Evolutionary conservation across 1,140 invertebrate species (phyloP), one percentile per base, ranked within the genome.

Genomic region (Hyles vespertilio): DNA sequence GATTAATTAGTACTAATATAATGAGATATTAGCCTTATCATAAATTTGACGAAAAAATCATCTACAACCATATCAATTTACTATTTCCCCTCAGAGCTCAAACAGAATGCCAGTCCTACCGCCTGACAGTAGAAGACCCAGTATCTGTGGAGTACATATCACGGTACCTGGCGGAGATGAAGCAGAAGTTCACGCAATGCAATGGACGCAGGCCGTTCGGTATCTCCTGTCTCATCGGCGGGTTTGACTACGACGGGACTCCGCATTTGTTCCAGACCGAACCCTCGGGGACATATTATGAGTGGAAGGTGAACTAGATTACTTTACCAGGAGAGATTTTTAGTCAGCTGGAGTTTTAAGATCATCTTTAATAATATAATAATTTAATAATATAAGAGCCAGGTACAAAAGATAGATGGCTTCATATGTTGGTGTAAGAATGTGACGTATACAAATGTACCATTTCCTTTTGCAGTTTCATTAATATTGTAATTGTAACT

Each of bases 111-210:
- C 76, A 77, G 48, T 72, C 69, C 8, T 59, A 71, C 58, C 67
- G 70, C 1, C 69, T 79, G 2, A 70, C 62, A 0, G 68, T 77
- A 4, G 77, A 79, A 61, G 77, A 79, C 51, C 57, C 69, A 0
- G 68, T 71, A 2, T 64, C 70, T n/a, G 34, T 74, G 0, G 77
- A 77, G 49, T 73, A 77, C 60, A 67, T 79, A 11, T 57, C 77
- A 4, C 63, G 72, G 1, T 79, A 70, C 65, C 61, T 79, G 32
- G 77, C 77, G 4, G 67, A 68, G 32, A 57, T 74, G 53, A 97
- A 96, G 81, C 95, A 99, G 90, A 96, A 96, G 79, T 99, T 99
- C 88, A 99, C 98, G n/a, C 98, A 99, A 88, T 98, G 97, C 81
- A 99, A 98, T 89, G 98, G 98, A 51, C 91, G 98, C 61, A 92